phyloP scores from a whole-genome alignment of 2,888 invertebrate species.

The Papilio demoleus region DNA sequence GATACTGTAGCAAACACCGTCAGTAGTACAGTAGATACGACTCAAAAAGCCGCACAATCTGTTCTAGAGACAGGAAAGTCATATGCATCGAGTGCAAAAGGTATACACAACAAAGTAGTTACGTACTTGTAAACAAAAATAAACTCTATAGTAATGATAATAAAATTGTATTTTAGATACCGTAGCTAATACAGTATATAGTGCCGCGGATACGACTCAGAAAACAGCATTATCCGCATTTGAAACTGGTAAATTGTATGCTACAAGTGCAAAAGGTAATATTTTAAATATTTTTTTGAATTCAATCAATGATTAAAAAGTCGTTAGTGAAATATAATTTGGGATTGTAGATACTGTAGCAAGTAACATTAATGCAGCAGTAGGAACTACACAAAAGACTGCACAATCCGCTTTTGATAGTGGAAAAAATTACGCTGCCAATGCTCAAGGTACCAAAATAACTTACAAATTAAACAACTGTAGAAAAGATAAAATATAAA shows the following conservation, averaged over 20 bases:
- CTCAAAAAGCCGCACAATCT: slow-evolving; percentile 61
- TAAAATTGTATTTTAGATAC: slow-evolving; percentile 40
- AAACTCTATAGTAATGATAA: neutral
- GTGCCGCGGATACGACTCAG: slow-evolving; percentile 51
- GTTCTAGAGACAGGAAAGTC: slow-evolving; percentile 60
- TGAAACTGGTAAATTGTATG: slow-evolving; percentile 48
- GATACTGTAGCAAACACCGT: slow-evolving; percentile 54
- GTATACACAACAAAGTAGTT: slow-evolving; percentile 14
- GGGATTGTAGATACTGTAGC: slow-evolving; percentile 51
- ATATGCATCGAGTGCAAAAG: slow-evolving; percentile 45
- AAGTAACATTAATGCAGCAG: slow-evolving; percentile 45
- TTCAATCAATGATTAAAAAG: neutral
- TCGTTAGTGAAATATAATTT: neutral
- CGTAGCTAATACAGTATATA: slow-evolving; percentile 41
- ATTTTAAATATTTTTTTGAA: neutral
- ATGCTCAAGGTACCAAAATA: slow-evolving; percentile 50
- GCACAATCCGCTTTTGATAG: slow-evolving; percentile 56
- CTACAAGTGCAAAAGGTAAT: slow-evolving; percentile 48
- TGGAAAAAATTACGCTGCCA: slow-evolving; percentile 49
- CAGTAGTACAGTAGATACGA: slow-evolving; percentile 54
- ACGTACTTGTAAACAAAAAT: neutral
- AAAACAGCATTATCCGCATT: slow-evolving; percentile 56
- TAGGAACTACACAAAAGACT: slow-evolving; percentile 55
- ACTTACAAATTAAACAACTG: too few species aligned
- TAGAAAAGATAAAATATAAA: too few species aligned